Base-by-base conservation (phyloP, 2,113 vertebrate species). In the Triplophysa dalaica region DNA sequence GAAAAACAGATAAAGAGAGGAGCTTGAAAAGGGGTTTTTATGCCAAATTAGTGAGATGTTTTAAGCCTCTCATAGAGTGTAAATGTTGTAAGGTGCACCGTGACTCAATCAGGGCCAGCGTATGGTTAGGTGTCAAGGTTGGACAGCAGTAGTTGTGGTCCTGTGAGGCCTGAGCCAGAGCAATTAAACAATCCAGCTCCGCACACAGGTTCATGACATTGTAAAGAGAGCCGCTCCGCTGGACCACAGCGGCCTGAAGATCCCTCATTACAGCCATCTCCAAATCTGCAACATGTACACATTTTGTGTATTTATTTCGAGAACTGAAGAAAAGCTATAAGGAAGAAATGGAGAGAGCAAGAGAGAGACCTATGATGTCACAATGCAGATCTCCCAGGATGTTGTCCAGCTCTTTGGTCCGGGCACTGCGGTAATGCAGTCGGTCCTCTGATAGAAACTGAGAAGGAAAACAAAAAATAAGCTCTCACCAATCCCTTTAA, bases 401-500 rank as follows among this genome's bases (percentile, higher is more conserved):
- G 29, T 86, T 83, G 19, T 99, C 96, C 24, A 99, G 88, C 83
- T 98, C 96, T 85, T 94, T 98, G 66, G 97, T 99, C 82, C 93
- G 93, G 67, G 91, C 85, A 60, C 94, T 98, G 70, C 95, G 95
- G 78, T 99, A 99, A 85, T 99, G 95, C 61, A 99, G 92, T 81
- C 95, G 94, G 41, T 96, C 92, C 5, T 95, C 93, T 78, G 96
- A 98, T 60, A 99, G 90, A 87, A 99, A 99, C 95, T 96, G 82
- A 60, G 60, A 14, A 66, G 8, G 81, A 63, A 61, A 45, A 85
- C n/a, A 79, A 26, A 61, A 14, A 70, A 79, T 54, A 16, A 17
- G 5, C 19, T 72, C 17, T 41, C 9, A 22, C 13, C 54, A 72
- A 52, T 0, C 48, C 50, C 10, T 38, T 38, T 38, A 38, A 29